A percentile compares a stretch with the other conserved stretches of the same genome.
Evolutionary conservation across 1,140 invertebrate species (phyloP).

Genomic region (Drosophila nannoptera): DNA sequence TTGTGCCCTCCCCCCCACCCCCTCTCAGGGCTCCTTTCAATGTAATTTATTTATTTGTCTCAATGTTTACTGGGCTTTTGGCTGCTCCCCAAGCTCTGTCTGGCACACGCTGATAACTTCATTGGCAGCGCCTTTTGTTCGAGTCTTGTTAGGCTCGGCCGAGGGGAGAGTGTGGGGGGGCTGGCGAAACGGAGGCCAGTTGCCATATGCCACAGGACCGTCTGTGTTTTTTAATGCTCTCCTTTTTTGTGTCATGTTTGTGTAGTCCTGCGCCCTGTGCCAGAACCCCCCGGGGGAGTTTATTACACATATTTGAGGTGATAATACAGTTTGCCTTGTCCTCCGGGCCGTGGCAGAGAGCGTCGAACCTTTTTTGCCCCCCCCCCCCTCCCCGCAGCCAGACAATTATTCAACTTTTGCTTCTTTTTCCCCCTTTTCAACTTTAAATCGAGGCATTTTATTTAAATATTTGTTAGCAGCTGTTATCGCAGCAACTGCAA

Average conservation of each 20-base stretch:
- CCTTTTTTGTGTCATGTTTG: conserved; percentile 34
- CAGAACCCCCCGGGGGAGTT: conserved; percentile 57
- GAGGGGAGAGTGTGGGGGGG: conserved; percentile 1
- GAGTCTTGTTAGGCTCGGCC: conserved; percentile 26
- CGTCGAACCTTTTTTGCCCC: conserved; percentile 22
- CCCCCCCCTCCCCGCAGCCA: not conserved
- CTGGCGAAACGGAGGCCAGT: conserved; percentile 1
- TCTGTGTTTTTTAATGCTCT: conserved; percentile 40
- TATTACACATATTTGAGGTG: conserved; percentile 76
- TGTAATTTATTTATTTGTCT: conserved; percentile 70
- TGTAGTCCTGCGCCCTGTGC: conserved; percentile 41
- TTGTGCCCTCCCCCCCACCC: not conserved
- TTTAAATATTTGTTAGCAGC: conserved; percentile 69
- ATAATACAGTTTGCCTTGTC: conserved; percentile 67
- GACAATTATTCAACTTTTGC: conserved; percentile 49
- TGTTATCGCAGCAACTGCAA: conserved; percentile 58
- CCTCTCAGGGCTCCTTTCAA: conserved; percentile 5
- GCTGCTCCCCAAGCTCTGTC: conserved; percentile 62
- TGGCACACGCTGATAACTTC: conserved; percentile 67
- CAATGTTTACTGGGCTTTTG: conserved; percentile 45
- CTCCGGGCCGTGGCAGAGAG: conserved; percentile 9
- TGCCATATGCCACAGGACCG: conserved; percentile 56
- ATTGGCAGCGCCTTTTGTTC: conserved; percentile 59
- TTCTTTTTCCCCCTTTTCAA: conserved; percentile 17
- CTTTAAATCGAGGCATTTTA: conserved; percentile 51